phyloP scores from a whole-genome alignment of 2,797 vertebrate genomes.

The Epinephelus malabaricus region DNA sequence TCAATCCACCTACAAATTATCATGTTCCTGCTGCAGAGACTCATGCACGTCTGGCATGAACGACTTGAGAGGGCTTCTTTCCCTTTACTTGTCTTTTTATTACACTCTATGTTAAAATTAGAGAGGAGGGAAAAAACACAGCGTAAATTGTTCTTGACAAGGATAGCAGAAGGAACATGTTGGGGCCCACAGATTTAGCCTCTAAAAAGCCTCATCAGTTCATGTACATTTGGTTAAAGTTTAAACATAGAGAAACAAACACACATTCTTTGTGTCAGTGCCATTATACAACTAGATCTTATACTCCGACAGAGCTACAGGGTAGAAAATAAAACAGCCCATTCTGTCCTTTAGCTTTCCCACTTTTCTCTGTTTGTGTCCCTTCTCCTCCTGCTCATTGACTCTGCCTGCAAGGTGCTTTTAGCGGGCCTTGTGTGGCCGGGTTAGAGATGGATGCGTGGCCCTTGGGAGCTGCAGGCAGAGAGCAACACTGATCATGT shows the following conservation, averaged over 20 bases:
- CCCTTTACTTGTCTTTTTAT: slow-evolving; percentile 57
- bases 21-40: slow-evolving; percentile 52
- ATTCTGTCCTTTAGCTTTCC: slow-evolving; percentile 72
- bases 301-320: slow-evolving; percentile 40
- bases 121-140: slow-evolving; percentile 44
- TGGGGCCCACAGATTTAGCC: slow-evolving; percentile 42
- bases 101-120: slow-evolving; percentile 60
- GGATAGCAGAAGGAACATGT: slow-evolving; percentile 54
- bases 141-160: slow-evolving; percentile 56
- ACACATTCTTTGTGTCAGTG: slow-evolving; percentile 62
- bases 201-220: slow-evolving; percentile 57
- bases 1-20: slow-evolving; percentile 72
- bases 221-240: slow-evolving; percentile 61
- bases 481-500: slow-evolving; percentile 82
- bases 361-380: slow-evolving; percentile 71
- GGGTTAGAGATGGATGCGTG: slow-evolving; percentile 77
- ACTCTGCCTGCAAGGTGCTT: slow-evolving; percentile 82
- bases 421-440: slow-evolving; percentile 76
- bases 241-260: slow-evolving; percentile 63
- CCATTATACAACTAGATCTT: slow-evolving; percentile 47
- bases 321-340: slow-evolving; percentile 63
- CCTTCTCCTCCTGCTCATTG: slow-evolving; percentile 68
- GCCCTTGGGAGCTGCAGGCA: slow-evolving; percentile 77
- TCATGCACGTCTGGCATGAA: slow-evolving; percentile 48
- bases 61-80: slow-evolving; percentile 36